Base-by-base conservation (phyloP, 2,113 vertebrate genomes). In the Pomatorhinus ruficollis region DNA sequence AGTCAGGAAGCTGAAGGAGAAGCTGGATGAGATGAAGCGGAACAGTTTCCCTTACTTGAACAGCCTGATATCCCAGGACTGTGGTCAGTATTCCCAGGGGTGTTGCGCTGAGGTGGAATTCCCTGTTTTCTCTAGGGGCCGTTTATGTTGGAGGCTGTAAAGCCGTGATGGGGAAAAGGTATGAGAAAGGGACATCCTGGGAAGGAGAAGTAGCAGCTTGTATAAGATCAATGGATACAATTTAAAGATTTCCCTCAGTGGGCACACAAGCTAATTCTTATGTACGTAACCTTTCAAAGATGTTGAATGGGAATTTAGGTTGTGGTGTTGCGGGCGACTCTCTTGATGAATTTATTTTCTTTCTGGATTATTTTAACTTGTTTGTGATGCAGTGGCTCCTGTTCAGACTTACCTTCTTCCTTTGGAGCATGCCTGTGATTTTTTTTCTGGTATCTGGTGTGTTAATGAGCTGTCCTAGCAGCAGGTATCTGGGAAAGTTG, bases 1-100 rank as follows among this genome's bases (percentile, higher is more conserved):
- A 65, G 97, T 98, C 95, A 98, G 97, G 89, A 97, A 98, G 97
- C 96, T 98, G 83, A 98, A 97, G 56, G 97, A 98, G 95, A 98
- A 98, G 96, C 97, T 98, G 87, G 97, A 98, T 14, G 96, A 97
- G 93, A 96, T 98, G 95, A 94, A 97, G 87, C 94, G 96, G 66
- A 96, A 95, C 44, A 97, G 95, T 96, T 75, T 97, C 71, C 98
- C 98, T 63, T 96, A 89, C 97, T 96, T 96, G 94, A 97, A 96
- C 74, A 96, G 97, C 94, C 95, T 98, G 82, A 96, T 98, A 65
- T 87, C 97, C 90, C 97, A 96, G 83, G 94, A 98, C 96, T 97
- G 95, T 44, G 98, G 98, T 98, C 96, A 98, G 98, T 98, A 98
- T 97, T 44, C 27, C 86, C 71, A 71, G 57, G 11, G 76, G 54